A percentile compares a stretch with the other conserved stretches of the same genome.
These are phyloP conservation scores for Hybognathus amarus DNA, from an alignment of 2,797 vertebrate species.

Conservation along the genomic window DNA sequence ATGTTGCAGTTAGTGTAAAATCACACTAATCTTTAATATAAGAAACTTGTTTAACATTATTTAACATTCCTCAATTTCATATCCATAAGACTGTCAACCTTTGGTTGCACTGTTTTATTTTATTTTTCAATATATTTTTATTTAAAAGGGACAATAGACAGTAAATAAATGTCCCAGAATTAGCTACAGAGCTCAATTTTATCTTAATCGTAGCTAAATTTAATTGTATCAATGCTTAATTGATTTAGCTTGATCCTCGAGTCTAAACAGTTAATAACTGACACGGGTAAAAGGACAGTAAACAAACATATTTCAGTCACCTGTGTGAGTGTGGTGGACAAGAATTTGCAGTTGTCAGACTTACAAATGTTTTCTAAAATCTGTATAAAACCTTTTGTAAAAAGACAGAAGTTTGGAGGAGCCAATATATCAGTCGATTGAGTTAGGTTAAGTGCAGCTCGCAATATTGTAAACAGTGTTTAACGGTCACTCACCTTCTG, in stretches of 20 bases:
- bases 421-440: not conserved
- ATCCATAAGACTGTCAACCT: too few relatives aligned
- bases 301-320: not conserved
- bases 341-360: not conserved
- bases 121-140: too few relatives aligned
- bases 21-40: not conserved
- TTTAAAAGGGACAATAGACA: too few relatives aligned
- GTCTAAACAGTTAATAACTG: not conserved
- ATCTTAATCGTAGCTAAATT: too few relatives aligned
- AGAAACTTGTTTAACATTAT: not conserved
- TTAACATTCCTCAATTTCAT: not conserved
- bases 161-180: too few relatives aligned
- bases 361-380: not conserved
- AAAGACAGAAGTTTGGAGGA: not conserved
- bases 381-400: not conserved
- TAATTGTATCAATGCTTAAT: not conserved
- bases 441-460: constrained; percentile 47
- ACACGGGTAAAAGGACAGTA: not conserved
- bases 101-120: not conserved
- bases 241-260: not conserved
- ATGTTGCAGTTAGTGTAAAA: not conserved
- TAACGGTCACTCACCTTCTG: constrained; percentile 87
- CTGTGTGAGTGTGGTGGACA: not conserved
- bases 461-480: constrained; percentile 39
- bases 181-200: too few relatives aligned